Conservation (phyloP, 1,140 invertebrate genomes). For the Eciton burchellii region DNA sequence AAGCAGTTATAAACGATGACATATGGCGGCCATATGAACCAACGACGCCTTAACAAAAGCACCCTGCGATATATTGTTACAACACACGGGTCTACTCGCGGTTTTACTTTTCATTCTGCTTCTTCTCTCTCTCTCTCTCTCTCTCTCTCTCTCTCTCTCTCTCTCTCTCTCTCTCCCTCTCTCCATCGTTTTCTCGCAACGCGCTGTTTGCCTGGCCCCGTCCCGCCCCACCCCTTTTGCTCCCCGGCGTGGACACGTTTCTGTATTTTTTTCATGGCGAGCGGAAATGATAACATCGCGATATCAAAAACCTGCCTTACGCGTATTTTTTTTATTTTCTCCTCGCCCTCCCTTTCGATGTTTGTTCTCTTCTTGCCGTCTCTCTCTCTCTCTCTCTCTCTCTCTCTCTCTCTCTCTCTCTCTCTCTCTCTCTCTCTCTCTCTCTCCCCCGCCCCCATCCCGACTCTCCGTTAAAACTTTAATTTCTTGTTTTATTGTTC, state of each 20-base stretch:
- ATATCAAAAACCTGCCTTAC: background rate
- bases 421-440: too few relatives aligned
- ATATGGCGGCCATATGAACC: constrained; percentile 57
- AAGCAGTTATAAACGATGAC: constrained; percentile 53
- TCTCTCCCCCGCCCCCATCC: too few relatives aligned
- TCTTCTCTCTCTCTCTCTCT: constrained; percentile 31
- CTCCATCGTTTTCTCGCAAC: too few relatives aligned
- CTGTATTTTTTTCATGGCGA: background rate
- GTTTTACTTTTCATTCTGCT: constrained; percentile 22
- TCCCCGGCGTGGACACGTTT: too few relatives aligned
- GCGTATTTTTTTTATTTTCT: background rate
- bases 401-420: too few relatives aligned
- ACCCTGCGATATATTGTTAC: constrained; percentile 55
- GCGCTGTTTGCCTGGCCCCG: too few relatives aligned
- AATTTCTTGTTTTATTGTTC: too few relatives aligned
- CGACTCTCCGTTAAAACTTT: too few relatives aligned
- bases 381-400: too few relatives aligned
- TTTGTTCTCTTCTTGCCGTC: background rate
- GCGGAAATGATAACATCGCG: constrained; percentile 11
- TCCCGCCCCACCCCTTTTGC: too few relatives aligned
- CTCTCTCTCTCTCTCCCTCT: too few relatives aligned
- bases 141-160: background rate
- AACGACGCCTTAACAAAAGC: constrained; percentile 57
- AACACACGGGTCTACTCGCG: constrained; percentile 9
- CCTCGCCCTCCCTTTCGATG: background rate